A percentile compares a stretch with the other conserved stretches of the same genome.
These are phyloP conservation scores for Coturnix japonica DNA, from an alignment of 2,113 vertebrate species.

Conservation along the genomic window DNA sequence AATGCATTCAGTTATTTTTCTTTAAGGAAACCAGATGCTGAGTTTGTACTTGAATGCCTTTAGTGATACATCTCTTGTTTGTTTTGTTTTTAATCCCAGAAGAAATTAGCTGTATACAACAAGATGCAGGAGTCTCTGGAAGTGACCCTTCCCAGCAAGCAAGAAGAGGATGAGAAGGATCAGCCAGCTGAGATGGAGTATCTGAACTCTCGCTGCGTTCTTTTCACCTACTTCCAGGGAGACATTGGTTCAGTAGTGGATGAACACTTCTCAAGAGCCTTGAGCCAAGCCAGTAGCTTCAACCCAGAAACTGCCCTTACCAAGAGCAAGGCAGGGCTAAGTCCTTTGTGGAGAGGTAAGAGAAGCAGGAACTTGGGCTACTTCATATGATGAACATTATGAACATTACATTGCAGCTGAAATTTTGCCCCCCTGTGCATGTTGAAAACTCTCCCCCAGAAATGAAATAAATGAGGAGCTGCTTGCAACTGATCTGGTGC, in stretches of 20 bases:
- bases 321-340: constrained; percentile 84
- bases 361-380: neutral
- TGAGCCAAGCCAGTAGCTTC: constrained; percentile 91
- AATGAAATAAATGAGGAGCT: constrained; percentile 45
- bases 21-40: constrained; percentile 44
- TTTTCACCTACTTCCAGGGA: constrained; percentile 98
- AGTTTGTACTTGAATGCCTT: constrained; percentile 32
- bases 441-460: constrained; percentile 46
- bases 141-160: constrained; percentile 80
- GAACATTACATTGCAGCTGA: constrained; percentile 45
- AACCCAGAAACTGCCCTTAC: constrained; percentile 80
- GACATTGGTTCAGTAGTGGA: constrained; percentile 96
- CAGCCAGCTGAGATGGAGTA: constrained; percentile 96
- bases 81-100: constrained; percentile 77
- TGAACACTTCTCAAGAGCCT: constrained; percentile 96
- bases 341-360: constrained; percentile 91
- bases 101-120: constrained; percentile 89
- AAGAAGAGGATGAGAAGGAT: constrained; percentile 84
- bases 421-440: constrained; percentile 20
- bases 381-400: neutral
- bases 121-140: constrained; percentile 96
- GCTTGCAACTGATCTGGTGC: constrained; percentile 23
- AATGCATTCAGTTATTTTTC: neutral
- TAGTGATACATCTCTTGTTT: constrained; percentile 70
- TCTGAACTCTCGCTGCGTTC: constrained; percentile 95